Evolutionary conservation across 2,113 vertebrate genomes (phyloP).

Genomic region (Alligator sinensis): DNA sequence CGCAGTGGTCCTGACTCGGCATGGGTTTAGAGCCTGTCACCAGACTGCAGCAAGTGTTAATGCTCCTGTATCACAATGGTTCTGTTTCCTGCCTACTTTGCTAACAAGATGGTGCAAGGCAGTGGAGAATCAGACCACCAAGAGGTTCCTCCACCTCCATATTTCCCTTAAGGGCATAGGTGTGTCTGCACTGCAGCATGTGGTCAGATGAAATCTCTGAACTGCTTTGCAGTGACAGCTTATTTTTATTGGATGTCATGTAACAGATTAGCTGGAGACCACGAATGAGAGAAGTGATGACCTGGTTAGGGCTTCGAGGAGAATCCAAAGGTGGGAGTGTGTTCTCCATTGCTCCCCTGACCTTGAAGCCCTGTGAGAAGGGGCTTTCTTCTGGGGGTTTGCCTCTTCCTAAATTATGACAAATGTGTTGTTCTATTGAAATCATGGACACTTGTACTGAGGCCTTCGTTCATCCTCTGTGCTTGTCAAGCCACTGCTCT

Average conservation of each 20-base stretch:
- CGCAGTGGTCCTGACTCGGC: not conserved
- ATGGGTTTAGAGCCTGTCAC: not conserved
- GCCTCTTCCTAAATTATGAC: not conserved
- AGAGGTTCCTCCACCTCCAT: too few species aligned
- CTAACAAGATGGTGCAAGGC: not conserved
- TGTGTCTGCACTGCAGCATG: not conserved
- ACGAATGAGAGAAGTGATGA: too few species aligned
- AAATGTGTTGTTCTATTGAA: too few species aligned
- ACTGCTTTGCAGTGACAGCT: not conserved
- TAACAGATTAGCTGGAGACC: not conserved
- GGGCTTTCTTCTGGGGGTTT: not conserved
- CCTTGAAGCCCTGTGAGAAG: not conserved
- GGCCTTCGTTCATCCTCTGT: not conserved
- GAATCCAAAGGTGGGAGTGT: not conserved
- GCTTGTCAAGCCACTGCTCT: not conserved
- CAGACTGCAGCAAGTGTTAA: not conserved
- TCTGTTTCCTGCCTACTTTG: not conserved
- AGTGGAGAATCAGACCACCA: too few species aligned
- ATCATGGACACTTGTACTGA: too few species aligned
- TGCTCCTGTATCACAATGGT: too few species aligned
- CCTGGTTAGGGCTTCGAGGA: not conserved
- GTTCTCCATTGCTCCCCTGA: not conserved
- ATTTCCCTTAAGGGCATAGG: too few species aligned
- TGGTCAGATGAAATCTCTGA: not conserved
- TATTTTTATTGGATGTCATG: not conserved